Base-by-base conservation (phyloP, 2,113 vertebrate species). In the Anser brachyrhynchus region DNA sequence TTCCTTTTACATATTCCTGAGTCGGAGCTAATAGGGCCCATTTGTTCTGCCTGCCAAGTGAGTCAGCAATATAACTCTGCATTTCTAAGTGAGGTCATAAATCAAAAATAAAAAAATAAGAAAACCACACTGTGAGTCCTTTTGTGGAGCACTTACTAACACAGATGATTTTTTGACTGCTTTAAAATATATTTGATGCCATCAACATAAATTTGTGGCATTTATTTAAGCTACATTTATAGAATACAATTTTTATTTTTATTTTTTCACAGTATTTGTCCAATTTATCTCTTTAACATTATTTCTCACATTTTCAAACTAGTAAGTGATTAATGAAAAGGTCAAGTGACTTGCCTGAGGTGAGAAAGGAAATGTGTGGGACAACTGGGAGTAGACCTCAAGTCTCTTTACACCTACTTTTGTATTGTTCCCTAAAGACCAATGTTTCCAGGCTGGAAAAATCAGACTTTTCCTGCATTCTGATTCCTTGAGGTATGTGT, bases 31-130 rank as follows among this genome's bases (percentile, higher is more conserved):
- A 89, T 78, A 95, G 76, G 52, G 4, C 19, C 26, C 69, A 84
- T 93, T 93, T 94, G 58, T 96, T 90, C 52, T 83, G 31, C 37
- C 52, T 92, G 43, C 69, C 83, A 95, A 51, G 21, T 81, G 59
- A 94, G 76, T 92, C 79, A 93, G 79, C 79, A 94, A 59, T 81
- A 74, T 11, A 74, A 52, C 46, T 89, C 41, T 71, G 22, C 59
- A 77, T 94, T 90, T 93, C 57, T 76, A 87, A 41, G 33, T 70
- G 8, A 90, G 21, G 16, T 51, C 51, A 67, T 85, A 93, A 84
- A 94, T 51, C 49, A 51, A 52, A 25, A 52, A 52, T 23, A 51
- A 51, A 21, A 52, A 25, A 52, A 52, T 26, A 14, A 13, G 39
- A 69, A 82, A 84, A 65, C 74, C 76, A 1, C 9, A 65, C 33